A percentile compares a stretch with the other conserved stretches of the same genome.
These are phyloP conservation scores for Falcunculus frontatus DNA, from an alignment of 2,113 vertebrate species.

Conservation along the genomic window DNA sequence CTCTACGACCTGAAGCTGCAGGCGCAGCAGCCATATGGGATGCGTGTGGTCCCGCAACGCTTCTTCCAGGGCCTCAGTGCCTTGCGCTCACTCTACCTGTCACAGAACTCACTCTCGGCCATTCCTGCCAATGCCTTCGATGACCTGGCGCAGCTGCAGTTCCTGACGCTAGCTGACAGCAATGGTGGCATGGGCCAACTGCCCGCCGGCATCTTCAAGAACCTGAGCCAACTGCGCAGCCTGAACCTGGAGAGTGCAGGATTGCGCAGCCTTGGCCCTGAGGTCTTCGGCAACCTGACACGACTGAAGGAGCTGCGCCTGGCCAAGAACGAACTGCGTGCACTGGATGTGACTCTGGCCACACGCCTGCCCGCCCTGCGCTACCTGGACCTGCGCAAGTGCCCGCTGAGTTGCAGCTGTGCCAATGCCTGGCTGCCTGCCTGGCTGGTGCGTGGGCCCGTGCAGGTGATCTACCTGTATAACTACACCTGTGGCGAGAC, in stretches of 20 bases:
- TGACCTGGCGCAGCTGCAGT: conserved; percentile 70
- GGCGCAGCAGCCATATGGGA: conserved; percentile 46
- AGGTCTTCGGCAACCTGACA: conserved; percentile 82
- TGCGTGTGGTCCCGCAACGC: conserved; percentile 27
- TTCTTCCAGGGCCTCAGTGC: conserved; percentile 59
- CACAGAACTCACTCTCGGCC: conserved; percentile 68
- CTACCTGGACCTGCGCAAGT: conserved; percentile 80
- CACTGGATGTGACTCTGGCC: conserved; percentile 35
- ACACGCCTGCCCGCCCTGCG: not conserved
- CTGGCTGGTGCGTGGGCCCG: not conserved
- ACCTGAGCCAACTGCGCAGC: conserved; percentile 66
- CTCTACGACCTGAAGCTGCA: conserved; percentile 66
- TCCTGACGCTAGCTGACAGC: conserved; percentile 71
- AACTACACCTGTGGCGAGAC: conserved; percentile 49
- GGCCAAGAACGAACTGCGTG: conserved; percentile 77
- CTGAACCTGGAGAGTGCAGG: conserved; percentile 76
- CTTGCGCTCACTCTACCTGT: conserved; percentile 72
- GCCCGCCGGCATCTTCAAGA: conserved; percentile 79
- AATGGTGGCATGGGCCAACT: conserved; percentile 66
- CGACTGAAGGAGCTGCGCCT: conserved; percentile 61
- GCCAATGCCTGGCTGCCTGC: conserved; percentile 57
- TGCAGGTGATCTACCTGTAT: conserved; percentile 78
- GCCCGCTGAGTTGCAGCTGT: conserved; percentile 79
- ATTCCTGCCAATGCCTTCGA: conserved; percentile 72
- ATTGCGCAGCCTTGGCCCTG: conserved; percentile 1